A percentile compares a stretch with the other conserved stretches of the same genome.
Conservation (phyloP, 2,888 invertebrate species). For the Rhorus exstirpatorius region DNA sequence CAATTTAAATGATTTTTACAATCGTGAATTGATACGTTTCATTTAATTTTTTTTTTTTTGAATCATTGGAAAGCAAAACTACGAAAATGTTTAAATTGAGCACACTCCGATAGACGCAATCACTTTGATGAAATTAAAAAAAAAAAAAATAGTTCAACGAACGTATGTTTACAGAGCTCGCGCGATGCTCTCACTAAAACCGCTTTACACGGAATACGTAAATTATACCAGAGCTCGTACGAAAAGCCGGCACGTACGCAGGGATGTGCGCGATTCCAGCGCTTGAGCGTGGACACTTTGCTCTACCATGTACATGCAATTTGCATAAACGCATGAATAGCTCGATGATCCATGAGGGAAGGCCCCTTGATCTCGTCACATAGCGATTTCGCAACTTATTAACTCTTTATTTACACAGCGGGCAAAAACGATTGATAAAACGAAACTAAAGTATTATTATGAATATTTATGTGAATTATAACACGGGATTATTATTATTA, state of each 20-base stretch:
- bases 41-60: no score
- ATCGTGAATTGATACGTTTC: no score
- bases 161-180: slow-evolving; percentile 15
- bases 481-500: neutral
- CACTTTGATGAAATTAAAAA: slow-evolving; percentile 14
- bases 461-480: neutral
- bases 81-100: no score
- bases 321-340: slow-evolving; percentile 65
- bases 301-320: slow-evolving; percentile 47
- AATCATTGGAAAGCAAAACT: no score
- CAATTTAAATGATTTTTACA: no score
- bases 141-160: slow-evolving; percentile 17
- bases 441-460: neutral
- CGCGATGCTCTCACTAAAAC: slow-evolving; percentile 52
- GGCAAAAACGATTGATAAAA: no score
- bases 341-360: slow-evolving; percentile 23
- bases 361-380: slow-evolving; percentile 19
- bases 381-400: slow-evolving; percentile 39
- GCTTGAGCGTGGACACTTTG: slow-evolving; percentile 44
- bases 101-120: no score
- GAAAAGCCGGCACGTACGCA: slow-evolving; percentile 42
- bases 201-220: slow-evolving; percentile 52
- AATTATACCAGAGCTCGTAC: slow-evolving; percentile 56
- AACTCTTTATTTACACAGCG: slow-evolving; percentile 16
- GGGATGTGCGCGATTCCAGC: slow-evolving; percentile 50